phyloP scores from a whole-genome alignment of 2,888 invertebrate genomes.

The Plutella xylostella region DNA sequence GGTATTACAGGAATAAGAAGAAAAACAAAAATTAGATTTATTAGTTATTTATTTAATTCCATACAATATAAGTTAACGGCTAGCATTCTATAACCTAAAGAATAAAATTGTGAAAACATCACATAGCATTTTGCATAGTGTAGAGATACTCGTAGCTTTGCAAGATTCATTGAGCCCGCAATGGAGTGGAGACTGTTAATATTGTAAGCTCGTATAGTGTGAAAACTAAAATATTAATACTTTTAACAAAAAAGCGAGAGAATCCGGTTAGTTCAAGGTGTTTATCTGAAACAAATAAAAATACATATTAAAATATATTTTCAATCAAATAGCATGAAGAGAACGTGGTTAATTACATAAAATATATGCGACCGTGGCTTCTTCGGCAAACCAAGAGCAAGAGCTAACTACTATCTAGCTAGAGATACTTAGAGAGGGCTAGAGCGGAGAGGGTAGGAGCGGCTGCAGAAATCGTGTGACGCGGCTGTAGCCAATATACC shows the following conservation, averaged over 20 bases:
- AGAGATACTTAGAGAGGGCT: no score
- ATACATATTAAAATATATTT: neutral
- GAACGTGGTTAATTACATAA: no score
- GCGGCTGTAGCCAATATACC: no score
- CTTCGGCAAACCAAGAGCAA: no score
- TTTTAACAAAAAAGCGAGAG: conserved; percentile 4
- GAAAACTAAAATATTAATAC: conserved; percentile 5
- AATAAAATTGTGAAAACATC: conserved; percentile 6
- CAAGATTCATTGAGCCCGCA: conserved; percentile 1
- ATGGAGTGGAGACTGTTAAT: neutral
- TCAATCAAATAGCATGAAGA: neutral
- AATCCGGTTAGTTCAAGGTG: conserved; percentile 48
- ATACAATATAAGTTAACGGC: conserved; percentile 5
- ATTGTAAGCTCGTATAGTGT: neutral
- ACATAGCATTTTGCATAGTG: neutral
- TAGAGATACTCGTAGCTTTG: no score
- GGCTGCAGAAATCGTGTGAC: no score
- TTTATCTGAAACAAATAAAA: conserved; percentile 58
- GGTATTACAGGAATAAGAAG: no score
- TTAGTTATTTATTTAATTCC: conserved; percentile 4
- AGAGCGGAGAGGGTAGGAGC: no score
- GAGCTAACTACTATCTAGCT: no score
- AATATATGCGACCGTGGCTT: no score
- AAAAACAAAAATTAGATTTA: neutral
- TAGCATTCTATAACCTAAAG: conserved; percentile 9